A percentile compares a stretch with the other conserved stretches of the same genome.
Conservation (phyloP, 2,113 vertebrate genomes). For the Cephalopholis sonnerati region DNA sequence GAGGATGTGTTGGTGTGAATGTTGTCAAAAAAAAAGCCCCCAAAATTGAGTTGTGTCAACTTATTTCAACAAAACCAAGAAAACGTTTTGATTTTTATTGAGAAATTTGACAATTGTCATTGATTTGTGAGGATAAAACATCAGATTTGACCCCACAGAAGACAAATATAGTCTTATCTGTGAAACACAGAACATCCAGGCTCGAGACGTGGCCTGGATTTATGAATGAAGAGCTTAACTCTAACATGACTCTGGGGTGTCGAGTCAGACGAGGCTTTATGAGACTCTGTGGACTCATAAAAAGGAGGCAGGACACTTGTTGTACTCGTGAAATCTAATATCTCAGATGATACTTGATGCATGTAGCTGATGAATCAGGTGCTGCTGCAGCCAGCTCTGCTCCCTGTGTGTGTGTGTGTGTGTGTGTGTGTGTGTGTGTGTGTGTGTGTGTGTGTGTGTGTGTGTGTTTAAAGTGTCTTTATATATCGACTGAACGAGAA, state of each 20-base stretch:
- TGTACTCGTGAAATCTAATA: neutral
- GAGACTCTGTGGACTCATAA: neutral
- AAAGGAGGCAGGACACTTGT: neutral
- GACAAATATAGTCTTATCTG: too few species aligned
- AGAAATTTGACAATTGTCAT: too few species aligned
- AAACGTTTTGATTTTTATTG: neutral
- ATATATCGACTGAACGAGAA: conserved; percentile 1
- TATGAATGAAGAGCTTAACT: too few species aligned
- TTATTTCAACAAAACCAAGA: too few species aligned
- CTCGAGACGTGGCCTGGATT: too few species aligned
- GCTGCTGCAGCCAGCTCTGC: neutral
- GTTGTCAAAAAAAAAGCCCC: too few species aligned
- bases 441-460: neutral
- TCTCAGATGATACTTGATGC: neutral
- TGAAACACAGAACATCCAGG: too few species aligned
- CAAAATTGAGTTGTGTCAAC: too few species aligned
- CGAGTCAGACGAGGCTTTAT: neutral
- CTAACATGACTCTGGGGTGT: too few species aligned
- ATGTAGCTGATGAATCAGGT: neutral
- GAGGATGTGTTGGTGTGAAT: too few species aligned
- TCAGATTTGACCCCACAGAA: too few species aligned
- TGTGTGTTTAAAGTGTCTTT: neutral
- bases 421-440: neutral
- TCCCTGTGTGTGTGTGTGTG: neutral
- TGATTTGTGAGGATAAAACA: too few species aligned